Conservation (phyloP, 2,888 invertebrate genomes). For the Trypoxylon attenuatum region DNA sequence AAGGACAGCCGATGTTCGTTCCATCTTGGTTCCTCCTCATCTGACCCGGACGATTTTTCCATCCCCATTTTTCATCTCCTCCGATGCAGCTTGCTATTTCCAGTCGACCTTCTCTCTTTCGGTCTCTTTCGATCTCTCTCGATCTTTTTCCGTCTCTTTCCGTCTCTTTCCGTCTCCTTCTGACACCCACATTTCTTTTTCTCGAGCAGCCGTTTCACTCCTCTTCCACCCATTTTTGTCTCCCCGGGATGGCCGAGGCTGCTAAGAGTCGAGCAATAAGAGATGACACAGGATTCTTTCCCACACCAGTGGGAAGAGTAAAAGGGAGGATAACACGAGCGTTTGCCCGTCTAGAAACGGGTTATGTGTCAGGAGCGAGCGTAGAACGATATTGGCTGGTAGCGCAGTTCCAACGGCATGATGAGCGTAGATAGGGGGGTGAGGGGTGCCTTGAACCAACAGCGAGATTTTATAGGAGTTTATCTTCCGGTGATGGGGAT, state of each 20-base stretch:
- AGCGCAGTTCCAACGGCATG: slow-evolving; percentile 23
- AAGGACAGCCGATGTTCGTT: too few species aligned
- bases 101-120: too few species aligned
- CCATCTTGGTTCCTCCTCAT: background rate
- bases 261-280: slow-evolving; percentile 16
- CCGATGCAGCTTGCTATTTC: too few species aligned
- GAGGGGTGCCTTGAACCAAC: slow-evolving; percentile 59
- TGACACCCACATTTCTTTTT: slow-evolving; percentile 15
- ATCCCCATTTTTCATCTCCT: slow-evolving; percentile 18
- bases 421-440: slow-evolving; percentile 14
- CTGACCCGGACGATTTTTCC: slow-evolving; percentile 9
- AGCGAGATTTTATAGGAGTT: slow-evolving; percentile 68
- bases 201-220: background rate
- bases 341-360: slow-evolving; percentile 22
- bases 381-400: slow-evolving; percentile 54
- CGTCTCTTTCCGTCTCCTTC: slow-evolving; percentile 10
- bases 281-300: slow-evolving; percentile 10
- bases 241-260: background rate
- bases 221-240: background rate
- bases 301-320: too few species aligned
- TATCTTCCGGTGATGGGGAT: slow-evolving; percentile 64
- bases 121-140: slow-evolving; percentile 20
- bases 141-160: slow-evolving; percentile 13
- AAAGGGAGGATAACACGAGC: too few species aligned
- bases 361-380: slow-evolving; percentile 48